phyloP scores from a whole-genome alignment of 2,888 invertebrate species.

The Heterodera filipjevi region DNA sequence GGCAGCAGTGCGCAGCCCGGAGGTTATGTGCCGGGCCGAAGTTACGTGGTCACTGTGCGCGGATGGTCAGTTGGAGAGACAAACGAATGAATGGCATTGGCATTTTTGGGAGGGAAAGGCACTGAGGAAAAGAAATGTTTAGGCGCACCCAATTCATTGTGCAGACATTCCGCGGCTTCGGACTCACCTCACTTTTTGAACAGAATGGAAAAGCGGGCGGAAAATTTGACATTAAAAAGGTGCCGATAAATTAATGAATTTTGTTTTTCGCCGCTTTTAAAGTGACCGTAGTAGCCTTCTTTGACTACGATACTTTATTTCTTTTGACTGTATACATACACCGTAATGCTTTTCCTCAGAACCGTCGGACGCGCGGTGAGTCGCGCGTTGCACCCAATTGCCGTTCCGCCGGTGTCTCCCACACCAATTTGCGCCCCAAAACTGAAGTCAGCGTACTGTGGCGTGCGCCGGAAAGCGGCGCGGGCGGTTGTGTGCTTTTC shows the following conservation, averaged over 20 bases:
- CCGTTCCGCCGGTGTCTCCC: constrained; percentile 57
- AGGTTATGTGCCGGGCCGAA: constrained; percentile 57
- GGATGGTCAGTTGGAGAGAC: constrained; percentile 38
- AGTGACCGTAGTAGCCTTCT: no score
- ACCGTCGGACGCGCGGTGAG: constrained; percentile 49
- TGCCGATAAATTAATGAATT: no score
- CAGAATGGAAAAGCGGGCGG: constrained; percentile 55
- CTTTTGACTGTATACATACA: no score
- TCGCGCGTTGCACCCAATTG: constrained; percentile 62
- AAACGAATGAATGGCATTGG: neutral
- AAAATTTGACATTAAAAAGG: constrained; percentile 57
- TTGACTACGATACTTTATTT: no score
- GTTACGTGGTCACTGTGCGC: constrained; percentile 41
- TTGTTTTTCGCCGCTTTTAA: no score
- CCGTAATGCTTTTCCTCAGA: constrained; percentile 23
- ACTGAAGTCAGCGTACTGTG: constrained; percentile 60
- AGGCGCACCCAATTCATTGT: constrained; percentile 63
- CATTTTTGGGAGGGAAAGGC: neutral
- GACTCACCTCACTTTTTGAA: constrained; percentile 55
- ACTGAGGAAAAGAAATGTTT: constrained; percentile 23
- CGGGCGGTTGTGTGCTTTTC: constrained; percentile 57
- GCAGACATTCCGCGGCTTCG: constrained; percentile 66
- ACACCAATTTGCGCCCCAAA: constrained; percentile 62
- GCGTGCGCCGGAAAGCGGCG: constrained; percentile 59
- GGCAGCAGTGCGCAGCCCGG: neutral